Evolutionary conservation across 2,797 vertebrate genomes (phyloP), one percentile per base, ranked within the genome.

Genomic region (Melanotaenia pygmaea): DNA sequence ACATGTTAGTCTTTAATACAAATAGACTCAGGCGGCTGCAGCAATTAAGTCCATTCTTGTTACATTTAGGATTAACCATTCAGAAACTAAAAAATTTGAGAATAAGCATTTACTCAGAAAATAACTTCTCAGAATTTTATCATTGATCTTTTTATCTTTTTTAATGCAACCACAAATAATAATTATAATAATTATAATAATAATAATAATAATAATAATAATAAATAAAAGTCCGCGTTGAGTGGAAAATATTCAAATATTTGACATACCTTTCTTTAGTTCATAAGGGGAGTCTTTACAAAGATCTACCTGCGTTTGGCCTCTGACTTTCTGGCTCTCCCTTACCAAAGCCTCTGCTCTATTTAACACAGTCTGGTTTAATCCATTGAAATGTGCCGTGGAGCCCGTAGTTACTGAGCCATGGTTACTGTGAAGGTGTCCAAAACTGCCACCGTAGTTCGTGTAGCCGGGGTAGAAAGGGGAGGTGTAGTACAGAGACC

Each of bases 251-350:
- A 93, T 93, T 91, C 95, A 94, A 97, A 99, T 97, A 94, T 96
- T 96, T 94, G 97, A 98, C 98, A 97, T 99, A 98, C 97, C 98
- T 99, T 99, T 99, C 96, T 99, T 99, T 94, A 98, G 93, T 94
- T 99, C 97, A 95, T 97, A 99, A 95, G 97, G 94, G 87, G 97
- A 94, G 94, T 98, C 98, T 97, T 98, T 99, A 96, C 96, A 96
- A 94, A 97, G 95, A 89, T 99, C 97, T 96, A 96, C 93, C 94
- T 98, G 97, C 86, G 96, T 94, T 92, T 96, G 97, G 94, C 95
- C 95, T 92, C 96, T 95, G 92, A 95, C 91, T 95, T 96, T 98
- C 79, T 93, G 92, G 94, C 95, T 95, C 88, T 99, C 98, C 90
- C 98, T 98, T 79, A 96, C 96, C 94, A 98, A 93, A 94, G 94